phyloP scores from a whole-genome alignment of 92 coral and sea anemone species.

The Porites cylindrica region DNA sequence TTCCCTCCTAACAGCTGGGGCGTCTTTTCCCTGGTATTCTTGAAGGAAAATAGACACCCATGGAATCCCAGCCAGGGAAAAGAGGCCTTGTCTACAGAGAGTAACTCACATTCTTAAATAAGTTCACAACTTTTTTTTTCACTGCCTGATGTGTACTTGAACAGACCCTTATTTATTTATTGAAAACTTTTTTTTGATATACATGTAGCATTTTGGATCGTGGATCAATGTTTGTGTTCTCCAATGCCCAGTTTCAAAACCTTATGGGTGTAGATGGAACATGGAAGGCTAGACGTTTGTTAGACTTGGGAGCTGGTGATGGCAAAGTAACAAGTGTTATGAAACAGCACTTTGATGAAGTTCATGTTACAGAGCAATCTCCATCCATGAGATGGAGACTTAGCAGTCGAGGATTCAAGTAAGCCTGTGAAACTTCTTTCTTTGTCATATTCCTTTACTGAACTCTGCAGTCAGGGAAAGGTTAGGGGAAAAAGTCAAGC shows the following conservation, averaged over 20 bases:
- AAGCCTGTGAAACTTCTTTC: conserved; percentile 8
- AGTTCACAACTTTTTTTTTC: not conserved
- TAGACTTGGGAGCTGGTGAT: conserved; percentile 98
- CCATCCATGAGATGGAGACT: conserved; percentile 97
- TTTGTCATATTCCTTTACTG: too few species aligned
- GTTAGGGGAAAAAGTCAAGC: too few species aligned
- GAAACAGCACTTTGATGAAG: conserved; percentile 88
- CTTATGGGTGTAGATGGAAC: conserved; percentile 68
- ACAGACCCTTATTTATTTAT: not conserved
- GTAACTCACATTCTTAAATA: too few species aligned
- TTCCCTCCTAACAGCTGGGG: too few species aligned
- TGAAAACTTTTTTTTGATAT: not conserved
- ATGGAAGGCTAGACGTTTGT: conserved; percentile 61
- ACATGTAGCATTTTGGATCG: conserved; percentile 79
- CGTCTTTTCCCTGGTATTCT: too few species aligned
- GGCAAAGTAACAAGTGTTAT: conserved; percentile 92
- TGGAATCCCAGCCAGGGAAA: too few species aligned
- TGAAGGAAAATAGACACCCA: too few species aligned
- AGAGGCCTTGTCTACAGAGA: too few species aligned
- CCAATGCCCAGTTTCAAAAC: conserved; percentile 80
- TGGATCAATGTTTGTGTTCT: conserved; percentile 97
- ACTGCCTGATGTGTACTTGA: not conserved
- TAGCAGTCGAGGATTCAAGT: conserved; percentile 80
- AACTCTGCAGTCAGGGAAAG: not conserved
- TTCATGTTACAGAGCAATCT: conserved; percentile 94